Base-by-base conservation (phyloP, 2,113 vertebrate genomes). In the Alethe diademata region DNA sequence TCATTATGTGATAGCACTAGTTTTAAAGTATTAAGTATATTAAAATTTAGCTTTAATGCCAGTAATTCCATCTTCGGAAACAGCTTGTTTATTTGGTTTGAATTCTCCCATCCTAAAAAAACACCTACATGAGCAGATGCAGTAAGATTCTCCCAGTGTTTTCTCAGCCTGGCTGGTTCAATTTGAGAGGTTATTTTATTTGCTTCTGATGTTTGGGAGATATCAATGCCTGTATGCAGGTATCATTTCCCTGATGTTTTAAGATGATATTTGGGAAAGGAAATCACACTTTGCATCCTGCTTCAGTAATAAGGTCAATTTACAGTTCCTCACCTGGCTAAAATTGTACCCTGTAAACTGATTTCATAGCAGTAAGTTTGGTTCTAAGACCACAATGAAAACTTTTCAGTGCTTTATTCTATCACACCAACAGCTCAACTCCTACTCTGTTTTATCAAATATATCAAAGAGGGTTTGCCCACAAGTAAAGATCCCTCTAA, bases 1-100 rank as follows among this genome's bases (percentile, higher is more conserved):
- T 28, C 58, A 28, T 35, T 71, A 12, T 10, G 43, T 9, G 16
- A 18, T 33, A 75, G 14, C 12, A 14, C 11, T 38, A 0, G 0
- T 31, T 86, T 75, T 67, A 5, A 33, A 38, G 11, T 45, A 15
- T 40, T n/a, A 67, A 45, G 6, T 60, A 13, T 29, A 16, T 74
- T 51, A 51, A 72, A 78, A 75, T 29, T 10, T 6, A 67, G 3
- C 3, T 82, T 82, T 70, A 57, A 8, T 53, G n/a, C 11, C 50
- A 69, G 28, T 65, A 86, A 65, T 69, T 67, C 5, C 3, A 9
- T 60, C n/a, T 48, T 76, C 50, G 50, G 47, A 76, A 83, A 50
- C 54, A 61, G 15, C 25, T 76, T 72, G 60, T 64, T 79, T 65
- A 36, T 80, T 62, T 45, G 42, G 13, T 47, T 65, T 28, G 14